A percentile compares a stretch with the other conserved stretches of the same genome.
Evolutionary conservation across 2,888 invertebrate species (phyloP).

Genomic region (Idaea aversata): DNA sequence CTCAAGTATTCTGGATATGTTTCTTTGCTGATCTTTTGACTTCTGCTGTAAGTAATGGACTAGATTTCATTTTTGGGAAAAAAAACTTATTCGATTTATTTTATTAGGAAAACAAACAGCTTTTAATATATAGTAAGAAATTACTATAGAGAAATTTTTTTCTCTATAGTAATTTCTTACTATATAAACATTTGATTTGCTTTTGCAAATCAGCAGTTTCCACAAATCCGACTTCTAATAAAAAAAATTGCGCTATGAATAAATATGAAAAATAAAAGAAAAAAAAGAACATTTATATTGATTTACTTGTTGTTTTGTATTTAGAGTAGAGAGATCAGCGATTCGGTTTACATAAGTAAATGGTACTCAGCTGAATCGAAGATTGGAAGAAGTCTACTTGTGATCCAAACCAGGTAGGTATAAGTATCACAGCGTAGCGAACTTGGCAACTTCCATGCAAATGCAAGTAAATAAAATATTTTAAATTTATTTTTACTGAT

Average conservation of each 20-base stretch:
- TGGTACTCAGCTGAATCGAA: constrained; percentile 46
- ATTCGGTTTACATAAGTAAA: constrained; percentile 49
- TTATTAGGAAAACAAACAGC: no score
- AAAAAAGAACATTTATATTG: no score
- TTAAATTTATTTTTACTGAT: no score
- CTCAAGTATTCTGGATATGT: constrained; percentile 58
- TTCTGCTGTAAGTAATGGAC: constrained; percentile 45
- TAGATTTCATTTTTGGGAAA: constrained; percentile 1
- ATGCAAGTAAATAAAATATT: not conserved
- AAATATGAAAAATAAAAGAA: no score
- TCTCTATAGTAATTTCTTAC: no score
- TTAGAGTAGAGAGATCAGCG: constrained; percentile 48
- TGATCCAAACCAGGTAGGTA: constrained; percentile 47
- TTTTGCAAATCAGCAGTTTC: no score
- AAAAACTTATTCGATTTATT: no score
- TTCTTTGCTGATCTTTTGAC: constrained; percentile 57
- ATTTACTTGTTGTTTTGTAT: constrained; percentile 11
- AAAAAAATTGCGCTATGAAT: no score
- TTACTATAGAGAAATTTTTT: no score
- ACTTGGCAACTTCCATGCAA: not conserved
- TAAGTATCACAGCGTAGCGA: not conserved
- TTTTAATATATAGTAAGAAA: no score
- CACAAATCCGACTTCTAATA: no score
- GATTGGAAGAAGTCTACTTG: constrained; percentile 41
- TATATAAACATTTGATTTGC: no score